These are phyloP conservation scores for Tenrec ecaudatus DNA, from an alignment of 2,113 vertebrate species.

Conservation along the genomic window DNA sequence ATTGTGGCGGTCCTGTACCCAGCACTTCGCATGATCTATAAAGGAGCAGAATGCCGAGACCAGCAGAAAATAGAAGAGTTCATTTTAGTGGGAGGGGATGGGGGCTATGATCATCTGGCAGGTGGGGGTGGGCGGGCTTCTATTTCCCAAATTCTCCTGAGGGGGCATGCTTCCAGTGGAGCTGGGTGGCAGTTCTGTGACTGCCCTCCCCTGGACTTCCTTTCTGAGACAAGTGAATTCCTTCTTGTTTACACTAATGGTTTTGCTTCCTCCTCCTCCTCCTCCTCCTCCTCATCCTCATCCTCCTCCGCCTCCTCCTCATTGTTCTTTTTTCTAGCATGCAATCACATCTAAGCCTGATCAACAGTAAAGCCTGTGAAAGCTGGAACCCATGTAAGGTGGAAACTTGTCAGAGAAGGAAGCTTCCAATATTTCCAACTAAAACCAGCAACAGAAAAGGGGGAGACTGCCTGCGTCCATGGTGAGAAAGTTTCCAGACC, in stretches of 20 bases:
- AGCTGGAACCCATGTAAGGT: not conserved
- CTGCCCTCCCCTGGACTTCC: not conserved
- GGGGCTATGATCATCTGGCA: not conserved
- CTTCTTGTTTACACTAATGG: not conserved
- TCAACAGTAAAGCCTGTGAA: not conserved
- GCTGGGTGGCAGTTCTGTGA: not conserved
- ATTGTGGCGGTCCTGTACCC: not conserved
- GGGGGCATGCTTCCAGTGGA: not conserved
- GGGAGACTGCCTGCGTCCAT: not conserved
- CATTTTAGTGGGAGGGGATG: not conserved
- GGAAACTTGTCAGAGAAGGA: not conserved
- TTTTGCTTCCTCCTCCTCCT: not conserved
- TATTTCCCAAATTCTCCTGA: not conserved
- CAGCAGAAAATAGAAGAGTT: not conserved
- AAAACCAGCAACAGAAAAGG: not conserved
- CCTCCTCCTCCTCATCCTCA: no score
- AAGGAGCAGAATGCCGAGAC: not conserved
- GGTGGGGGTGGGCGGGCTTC: not conserved
- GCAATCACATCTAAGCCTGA: constrained; percentile 22
- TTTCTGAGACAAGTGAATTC: constrained; percentile 11
- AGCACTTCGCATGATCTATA: not conserved
- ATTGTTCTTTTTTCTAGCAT: not conserved
- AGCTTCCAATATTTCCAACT: not conserved
- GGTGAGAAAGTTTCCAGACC: not conserved
- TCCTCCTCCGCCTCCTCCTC: no score